Evolutionary conservation across 1,140 invertebrate genomes (phyloP).

Genomic region (Anastrepha ludens): DNA sequence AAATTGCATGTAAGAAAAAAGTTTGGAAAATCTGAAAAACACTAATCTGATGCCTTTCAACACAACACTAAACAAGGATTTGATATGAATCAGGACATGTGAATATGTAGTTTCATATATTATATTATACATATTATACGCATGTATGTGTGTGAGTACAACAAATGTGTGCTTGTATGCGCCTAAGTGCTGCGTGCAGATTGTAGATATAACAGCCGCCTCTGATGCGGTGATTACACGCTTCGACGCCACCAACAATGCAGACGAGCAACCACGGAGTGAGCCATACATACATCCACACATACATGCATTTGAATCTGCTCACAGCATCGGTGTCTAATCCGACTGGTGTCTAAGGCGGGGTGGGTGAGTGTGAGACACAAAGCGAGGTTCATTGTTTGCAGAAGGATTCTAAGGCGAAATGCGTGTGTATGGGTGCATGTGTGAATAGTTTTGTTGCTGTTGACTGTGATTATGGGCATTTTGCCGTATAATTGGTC

Average conservation of each 20-base stretch:
- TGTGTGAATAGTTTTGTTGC: not conserved
- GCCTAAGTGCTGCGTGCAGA: conserved; percentile 36
- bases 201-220: conserved; percentile 44
- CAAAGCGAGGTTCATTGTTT: conserved; percentile 34
- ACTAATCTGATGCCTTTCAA: conserved; percentile 16
- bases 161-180: too few relatives aligned
- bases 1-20: not conserved
- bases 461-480: conserved; percentile 27
- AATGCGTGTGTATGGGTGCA: not conserved
- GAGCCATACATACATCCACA: not conserved
- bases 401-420: conserved; percentile 10
- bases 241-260: conserved; percentile 51
- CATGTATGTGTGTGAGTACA: not conserved
- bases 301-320: not conserved
- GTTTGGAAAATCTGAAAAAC: not conserved
- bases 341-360: not conserved
- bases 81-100: not conserved
- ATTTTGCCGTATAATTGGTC: conserved; percentile 43
- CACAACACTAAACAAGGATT: conserved; percentile 11
- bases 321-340: conserved; percentile 48
- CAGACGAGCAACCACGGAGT: not conserved
- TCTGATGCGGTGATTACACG: conserved; percentile 52
- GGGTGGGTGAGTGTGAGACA: conserved; percentile 64
- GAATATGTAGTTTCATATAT: not conserved
- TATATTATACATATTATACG: too few relatives aligned